Base-by-base conservation (phyloP, 2,113 vertebrate genomes). In the Hydrochoerus hydrochaeris region DNA sequence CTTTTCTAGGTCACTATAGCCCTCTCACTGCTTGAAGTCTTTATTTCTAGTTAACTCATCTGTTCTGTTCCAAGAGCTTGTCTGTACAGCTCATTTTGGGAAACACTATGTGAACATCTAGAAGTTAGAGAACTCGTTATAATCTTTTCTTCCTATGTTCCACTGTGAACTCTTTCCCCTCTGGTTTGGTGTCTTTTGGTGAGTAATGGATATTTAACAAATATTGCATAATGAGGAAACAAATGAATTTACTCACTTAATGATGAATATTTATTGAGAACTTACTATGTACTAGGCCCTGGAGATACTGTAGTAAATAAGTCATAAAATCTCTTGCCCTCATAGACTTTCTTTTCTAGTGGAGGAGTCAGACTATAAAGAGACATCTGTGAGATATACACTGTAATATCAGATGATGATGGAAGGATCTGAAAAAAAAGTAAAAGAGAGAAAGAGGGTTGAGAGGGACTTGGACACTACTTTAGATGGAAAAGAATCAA, bases 381-480 rank as follows among this genome's bases (percentile, higher is more conserved):
- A 75, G 58, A 89, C 13, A 52, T 41, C 63, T 87, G 38, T 49
- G 44, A 30, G 85, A 75, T 35, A n/a, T 6, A 82, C 58, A 60
- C 12, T 41, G 41, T 35, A 78, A 77, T 87, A 57, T 75, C n/a
- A 86, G n/a, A 82, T 82, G 35, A 58, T 71, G 41, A 46, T 24
- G 35, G 54, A 87, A 73, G 60, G n/a, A 13, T 73, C 57, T 80
- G 80, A 46, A 95, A 94, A 80, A 94, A 81, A 91, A 93, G 38
- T 17, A 82, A 88, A 86, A 22, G 1, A 60, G 28, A 38, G 38
- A 88, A 82, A 91, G 63, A 38, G 26, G 8, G 17, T 46, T 90
- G 30, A 83, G 67, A 90, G 58, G 30, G n/a, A 67, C 46, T 82
- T 54, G 52, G 52, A 38, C 14, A 69, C 3, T 19, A 81, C 49